A percentile compares a stretch with the other conserved stretches of the same genome.
Evolutionary conservation across 2,888 invertebrate species (phyloP).

Genomic region (Mechanitis mazaeus): DNA sequence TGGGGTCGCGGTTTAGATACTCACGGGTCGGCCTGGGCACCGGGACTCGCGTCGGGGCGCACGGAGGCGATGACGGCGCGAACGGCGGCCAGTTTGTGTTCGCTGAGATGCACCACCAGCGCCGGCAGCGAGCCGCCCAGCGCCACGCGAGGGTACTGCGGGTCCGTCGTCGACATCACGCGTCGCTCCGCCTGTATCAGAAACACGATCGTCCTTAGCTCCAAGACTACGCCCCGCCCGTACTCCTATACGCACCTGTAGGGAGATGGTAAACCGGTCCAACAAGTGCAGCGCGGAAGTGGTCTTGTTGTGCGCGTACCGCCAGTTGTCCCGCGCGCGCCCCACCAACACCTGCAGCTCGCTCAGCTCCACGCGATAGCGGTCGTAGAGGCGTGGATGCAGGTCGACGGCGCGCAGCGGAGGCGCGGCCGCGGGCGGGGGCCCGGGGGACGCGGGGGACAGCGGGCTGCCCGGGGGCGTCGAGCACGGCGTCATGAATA

Average conservation of each 20-base stretch:
- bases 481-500: conserved; percentile 90
- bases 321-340: conserved; percentile 92
- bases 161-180: conserved; percentile 88
- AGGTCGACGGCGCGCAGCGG: conserved; percentile 41
- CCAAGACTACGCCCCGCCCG: not conserved
- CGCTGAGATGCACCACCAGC: conserved; percentile 92
- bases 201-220: not conserved
- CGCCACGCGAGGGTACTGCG: conserved; percentile 89
- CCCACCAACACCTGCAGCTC: conserved; percentile 93
- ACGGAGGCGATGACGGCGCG: conserved; percentile 41
- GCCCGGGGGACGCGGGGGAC: conserved; percentile 70
- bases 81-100: conserved; percentile 84
- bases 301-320: conserved; percentile 88
- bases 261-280: conserved; percentile 83
- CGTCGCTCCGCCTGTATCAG: conserved; percentile 82
- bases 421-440: conserved; percentile 77
- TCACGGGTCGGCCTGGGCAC: conserved; percentile 30
- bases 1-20: not conserved
- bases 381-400: conserved; percentile 57
- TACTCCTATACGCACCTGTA: conserved; percentile 54
- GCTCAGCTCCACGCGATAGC: conserved; percentile 81
- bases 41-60: conserved; percentile 11
- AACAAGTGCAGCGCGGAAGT: conserved; percentile 91
- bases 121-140: conserved; percentile 91
- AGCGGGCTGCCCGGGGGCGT: conserved; percentile 89